phyloP scores from a whole-genome alignment of 2,113 vertebrate genomes.

The Brachypteracias leptosomus region DNA sequence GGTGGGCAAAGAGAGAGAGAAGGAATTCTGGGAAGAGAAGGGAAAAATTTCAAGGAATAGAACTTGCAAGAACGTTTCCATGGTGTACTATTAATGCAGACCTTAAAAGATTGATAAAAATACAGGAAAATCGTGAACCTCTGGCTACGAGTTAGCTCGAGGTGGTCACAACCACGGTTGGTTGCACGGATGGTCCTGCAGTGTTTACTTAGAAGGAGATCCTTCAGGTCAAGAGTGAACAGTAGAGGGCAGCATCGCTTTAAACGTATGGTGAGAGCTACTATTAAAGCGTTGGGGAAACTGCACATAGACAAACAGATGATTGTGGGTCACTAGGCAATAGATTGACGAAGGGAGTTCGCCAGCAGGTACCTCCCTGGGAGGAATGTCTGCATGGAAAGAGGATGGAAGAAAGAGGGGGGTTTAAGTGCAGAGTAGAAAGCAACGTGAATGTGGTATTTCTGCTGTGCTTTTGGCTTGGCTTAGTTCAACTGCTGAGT shows the following conservation, averaged over 20 bases:
- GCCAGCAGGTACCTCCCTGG: background rate
- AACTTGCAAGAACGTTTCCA: background rate
- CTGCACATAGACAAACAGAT: fast-evolving
- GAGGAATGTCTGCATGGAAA: background rate
- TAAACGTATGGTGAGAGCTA: fast-evolving
- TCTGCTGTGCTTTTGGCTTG: background rate
- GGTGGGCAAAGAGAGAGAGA: background rate
- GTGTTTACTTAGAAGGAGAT: background rate
- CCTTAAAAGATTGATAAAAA: background rate
- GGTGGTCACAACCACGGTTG: background rate
- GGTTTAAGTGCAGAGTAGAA: background rate
- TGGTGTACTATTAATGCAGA: background rate
- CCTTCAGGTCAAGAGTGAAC: background rate
- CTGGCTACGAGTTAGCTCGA: background rate
- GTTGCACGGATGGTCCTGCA: background rate
- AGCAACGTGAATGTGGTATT: background rate
- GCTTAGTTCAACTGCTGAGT: background rate
- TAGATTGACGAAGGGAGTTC: background rate
- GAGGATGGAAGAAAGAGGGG: background rate
- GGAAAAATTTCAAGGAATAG: background rate
- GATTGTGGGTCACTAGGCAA: background rate
- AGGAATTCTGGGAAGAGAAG: background rate
- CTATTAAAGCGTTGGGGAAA: fast-evolving
- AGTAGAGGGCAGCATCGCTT: conserved; percentile 49
- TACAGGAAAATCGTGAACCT: background rate